A percentile compares a stretch with the other conserved stretches of the same genome.
Conservation (phyloP, 2,797 vertebrate genomes). For the Tenualosa thibaudeaui region DNA sequence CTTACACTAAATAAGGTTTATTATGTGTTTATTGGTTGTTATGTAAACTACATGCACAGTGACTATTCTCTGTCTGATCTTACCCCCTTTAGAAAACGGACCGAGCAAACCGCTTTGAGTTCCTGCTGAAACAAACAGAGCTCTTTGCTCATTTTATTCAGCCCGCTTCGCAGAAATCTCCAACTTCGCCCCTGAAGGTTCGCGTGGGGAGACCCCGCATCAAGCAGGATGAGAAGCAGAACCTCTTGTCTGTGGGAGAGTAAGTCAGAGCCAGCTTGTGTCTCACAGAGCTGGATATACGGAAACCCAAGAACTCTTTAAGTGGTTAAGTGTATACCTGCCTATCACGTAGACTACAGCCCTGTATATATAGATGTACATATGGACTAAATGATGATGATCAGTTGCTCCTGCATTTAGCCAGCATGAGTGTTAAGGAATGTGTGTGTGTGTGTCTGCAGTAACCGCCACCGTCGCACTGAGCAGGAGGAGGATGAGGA, state of each 20-base stretch:
- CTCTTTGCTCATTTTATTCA: conserved; percentile 89
- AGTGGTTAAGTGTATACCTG: no score
- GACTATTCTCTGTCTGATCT: conserved; percentile 36
- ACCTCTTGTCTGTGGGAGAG: conserved; percentile 83
- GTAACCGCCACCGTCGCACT: conserved; percentile 83
- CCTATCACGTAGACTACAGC: no score
- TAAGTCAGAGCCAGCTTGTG: conserved; percentile 61
- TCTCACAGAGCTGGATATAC: neutral
- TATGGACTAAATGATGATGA: no score
- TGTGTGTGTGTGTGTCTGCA: conserved; percentile 48
- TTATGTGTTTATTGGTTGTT: conserved; percentile 16
- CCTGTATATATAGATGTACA: no score
- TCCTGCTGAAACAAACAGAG: conserved; percentile 87
- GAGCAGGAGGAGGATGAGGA: conserved; percentile 89
- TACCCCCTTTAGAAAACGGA: conserved; percentile 78
- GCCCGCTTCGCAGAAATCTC: conserved; percentile 84
- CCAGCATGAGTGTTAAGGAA: no score
- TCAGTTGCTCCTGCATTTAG: no score
- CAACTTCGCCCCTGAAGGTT: conserved; percentile 83
- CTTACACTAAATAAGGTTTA: neutral
- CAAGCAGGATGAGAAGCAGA: conserved; percentile 85
- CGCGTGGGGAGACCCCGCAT: conserved; percentile 78
- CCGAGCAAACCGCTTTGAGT: conserved; percentile 85
- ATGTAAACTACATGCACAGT: neutral
- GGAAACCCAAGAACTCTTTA: no score